Base-by-base conservation (phyloP, 2,113 vertebrate species). In the Ibidorhyncha struthersii region DNA sequence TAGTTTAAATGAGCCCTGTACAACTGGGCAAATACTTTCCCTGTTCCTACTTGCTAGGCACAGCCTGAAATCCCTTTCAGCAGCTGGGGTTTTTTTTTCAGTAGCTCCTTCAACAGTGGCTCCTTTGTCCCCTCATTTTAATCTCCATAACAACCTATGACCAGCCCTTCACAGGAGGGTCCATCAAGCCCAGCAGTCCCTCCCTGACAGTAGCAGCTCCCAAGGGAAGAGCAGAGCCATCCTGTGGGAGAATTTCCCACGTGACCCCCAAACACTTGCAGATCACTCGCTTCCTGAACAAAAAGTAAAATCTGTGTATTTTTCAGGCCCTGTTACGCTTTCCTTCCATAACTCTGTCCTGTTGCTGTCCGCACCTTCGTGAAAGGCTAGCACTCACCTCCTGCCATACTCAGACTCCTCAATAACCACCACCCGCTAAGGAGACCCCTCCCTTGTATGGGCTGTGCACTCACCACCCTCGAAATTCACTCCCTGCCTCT, bases 281-380 rank as follows among this genome's bases (percentile, higher is more conserved):
- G 20, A 10, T 82, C 45, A 49, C 22, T 78, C 2, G 0, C 30
- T 66, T 78, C 36, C 45, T n/a, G 27, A 82, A 70, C 7, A 43
- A 62, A 71, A 66, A n/a, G 1, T 13, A 6, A 26, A 55, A 4
- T 6, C 32, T 47, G 50, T 25, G 0, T 38, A 0, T 26, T 77
- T 63, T 67, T 45, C n/a, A 73, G 18, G 38, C 5, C 16, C 27
- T 34, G 6, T 30, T 69, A 49, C 4, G 4, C 21, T 72, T 58
- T 65, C 50, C 34, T 20, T 56, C 36, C 10, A 0, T 38, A 52
- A 50, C 3, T 8, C 27, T 5, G 27, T 6, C 27, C 27, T 14
- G 23, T 32, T 56, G 56, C 55, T 29, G 40, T 8, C 55, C 40
- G 23, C 34, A 53, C 15, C 34, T 14, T 17, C 2, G 27, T 9